These are phyloP conservation scores for Nothobranchius kuhntae DNA, from an alignment of 2,113 vertebrate genomes.

Conservation along the genomic window DNA sequence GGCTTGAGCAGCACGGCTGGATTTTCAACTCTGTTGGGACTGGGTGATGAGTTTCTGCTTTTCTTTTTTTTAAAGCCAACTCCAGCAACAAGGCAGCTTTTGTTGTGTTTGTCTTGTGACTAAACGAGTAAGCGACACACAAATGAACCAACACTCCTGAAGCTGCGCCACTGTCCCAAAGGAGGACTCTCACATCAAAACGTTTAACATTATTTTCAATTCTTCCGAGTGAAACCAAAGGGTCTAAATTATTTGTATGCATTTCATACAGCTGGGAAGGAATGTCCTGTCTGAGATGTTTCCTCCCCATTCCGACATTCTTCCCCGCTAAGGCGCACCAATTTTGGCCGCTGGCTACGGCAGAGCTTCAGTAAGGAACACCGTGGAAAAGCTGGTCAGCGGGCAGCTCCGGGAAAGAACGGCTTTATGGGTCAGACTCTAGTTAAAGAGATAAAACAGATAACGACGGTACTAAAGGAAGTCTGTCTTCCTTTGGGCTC, in stretches of 20 bases:
- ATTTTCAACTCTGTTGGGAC: neutral
- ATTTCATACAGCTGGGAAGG: slow-evolving; percentile 43
- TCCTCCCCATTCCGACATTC: slow-evolving; percentile 50
- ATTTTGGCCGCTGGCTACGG: slow-evolving; percentile 45
- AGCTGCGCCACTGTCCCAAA: slow-evolving; percentile 3
- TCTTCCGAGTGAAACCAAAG: slow-evolving; percentile 49
- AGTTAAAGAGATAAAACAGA: slow-evolving; percentile 2
- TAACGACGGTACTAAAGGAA: neutral
- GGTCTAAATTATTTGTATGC: slow-evolving; percentile 65
- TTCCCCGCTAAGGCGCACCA: slow-evolving; percentile 30
- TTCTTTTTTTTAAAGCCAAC: too few relatives aligned
- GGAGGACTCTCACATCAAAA: slow-evolving; percentile 42
- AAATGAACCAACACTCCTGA: neutral
- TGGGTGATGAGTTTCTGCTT: too few relatives aligned
- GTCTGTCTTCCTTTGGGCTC: neutral
- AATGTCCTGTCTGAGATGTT: slow-evolving; percentile 62
- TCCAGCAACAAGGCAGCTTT: too few relatives aligned
- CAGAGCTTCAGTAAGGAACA: slow-evolving; percentile 37
- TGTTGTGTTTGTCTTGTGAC: too few relatives aligned
- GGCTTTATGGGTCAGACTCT: slow-evolving; percentile 5
- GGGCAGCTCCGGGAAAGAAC: slow-evolving; percentile 10
- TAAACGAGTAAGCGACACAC: too few relatives aligned
- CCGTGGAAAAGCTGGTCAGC: slow-evolving; percentile 10
- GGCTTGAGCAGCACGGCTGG: slow-evolving; percentile 44
- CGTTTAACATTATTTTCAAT: slow-evolving; percentile 62